phyloP scores from a whole-genome alignment of 1,140 invertebrate genomes.

The Trinorchestia longiramus region DNA sequence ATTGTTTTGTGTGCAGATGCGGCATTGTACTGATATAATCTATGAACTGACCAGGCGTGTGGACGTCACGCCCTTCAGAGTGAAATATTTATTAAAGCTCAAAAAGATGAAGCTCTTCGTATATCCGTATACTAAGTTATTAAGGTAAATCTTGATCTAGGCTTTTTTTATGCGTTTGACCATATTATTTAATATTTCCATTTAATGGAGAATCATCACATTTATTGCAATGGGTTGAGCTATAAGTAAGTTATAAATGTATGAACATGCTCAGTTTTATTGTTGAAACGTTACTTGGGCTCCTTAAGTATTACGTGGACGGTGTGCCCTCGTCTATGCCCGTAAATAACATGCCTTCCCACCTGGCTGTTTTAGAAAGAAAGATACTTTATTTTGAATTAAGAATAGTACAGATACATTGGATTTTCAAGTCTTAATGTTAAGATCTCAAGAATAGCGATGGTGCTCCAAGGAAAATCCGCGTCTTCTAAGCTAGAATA shows the following conservation, averaged over 20 bases:
- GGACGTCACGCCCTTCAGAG: slow-evolving; percentile 21
- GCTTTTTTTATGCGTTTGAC: background rate
- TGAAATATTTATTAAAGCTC: background rate
- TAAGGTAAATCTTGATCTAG: background rate
- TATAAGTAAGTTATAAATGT: background rate
- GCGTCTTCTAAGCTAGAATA: too few species aligned
- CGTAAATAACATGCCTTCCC: too few species aligned
- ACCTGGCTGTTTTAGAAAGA: too few species aligned
- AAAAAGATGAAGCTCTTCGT: background rate
- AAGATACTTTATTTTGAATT: too few species aligned
- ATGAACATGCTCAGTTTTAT: background rate
- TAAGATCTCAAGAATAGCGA: too few species aligned
- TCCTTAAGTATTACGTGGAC: background rate
- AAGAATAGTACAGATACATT: too few species aligned
- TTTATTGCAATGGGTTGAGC: background rate
- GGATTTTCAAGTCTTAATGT: too few species aligned
- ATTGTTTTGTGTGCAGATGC: background rate
- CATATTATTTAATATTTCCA: background rate
- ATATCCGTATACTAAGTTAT: background rate
- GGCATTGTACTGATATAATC: background rate
- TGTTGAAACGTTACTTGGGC: background rate
- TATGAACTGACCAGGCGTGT: slow-evolving; percentile 18
- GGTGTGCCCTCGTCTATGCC: too few species aligned
- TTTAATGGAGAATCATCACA: background rate
- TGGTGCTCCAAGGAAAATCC: too few species aligned